Conservation (phyloP, 2,888 invertebrate genomes). For the Selenia dentaria region DNA sequence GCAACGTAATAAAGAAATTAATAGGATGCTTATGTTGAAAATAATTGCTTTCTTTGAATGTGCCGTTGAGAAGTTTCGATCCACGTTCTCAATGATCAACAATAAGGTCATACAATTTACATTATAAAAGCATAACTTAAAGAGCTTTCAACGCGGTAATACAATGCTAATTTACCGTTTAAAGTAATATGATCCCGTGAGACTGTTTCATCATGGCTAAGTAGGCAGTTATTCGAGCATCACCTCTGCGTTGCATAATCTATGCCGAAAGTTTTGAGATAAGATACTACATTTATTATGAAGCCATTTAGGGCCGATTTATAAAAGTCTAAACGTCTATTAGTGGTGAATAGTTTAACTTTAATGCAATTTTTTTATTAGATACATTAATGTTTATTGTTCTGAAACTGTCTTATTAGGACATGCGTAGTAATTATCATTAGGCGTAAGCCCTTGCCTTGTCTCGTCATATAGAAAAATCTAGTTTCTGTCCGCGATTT, state of each 20-base stretch:
- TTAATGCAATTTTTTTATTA: too few relatives aligned
- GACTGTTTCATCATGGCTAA: constrained; percentile 14
- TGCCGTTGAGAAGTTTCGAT: neutral
- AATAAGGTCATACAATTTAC: constrained; percentile 17
- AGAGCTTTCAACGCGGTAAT: constrained; percentile 15
- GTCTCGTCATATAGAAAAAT: too few relatives aligned
- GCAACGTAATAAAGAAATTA: neutral
- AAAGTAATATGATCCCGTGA: constrained; percentile 18
- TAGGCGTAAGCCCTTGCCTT: too few relatives aligned
- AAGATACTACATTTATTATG: neutral
- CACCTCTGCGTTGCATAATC: constrained; percentile 20
- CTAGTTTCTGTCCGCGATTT: too few relatives aligned
- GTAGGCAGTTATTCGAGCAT: constrained; percentile 21
- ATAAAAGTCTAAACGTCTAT: too few relatives aligned
- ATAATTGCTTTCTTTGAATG: neutral
- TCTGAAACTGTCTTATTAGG: too few relatives aligned
- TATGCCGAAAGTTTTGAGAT: constrained; percentile 11
- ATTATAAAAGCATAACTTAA: constrained; percentile 16
- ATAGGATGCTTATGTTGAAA: neutral
- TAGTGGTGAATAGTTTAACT: too few relatives aligned
- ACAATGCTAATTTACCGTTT: constrained; percentile 20
- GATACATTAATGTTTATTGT: too few relatives aligned
- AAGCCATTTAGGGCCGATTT: too few relatives aligned
- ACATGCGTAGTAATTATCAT: too few relatives aligned
- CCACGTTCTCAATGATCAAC: neutral